Conservation (phyloP, 2,113 vertebrate species). For the Laticauda laticaudata region DNA sequence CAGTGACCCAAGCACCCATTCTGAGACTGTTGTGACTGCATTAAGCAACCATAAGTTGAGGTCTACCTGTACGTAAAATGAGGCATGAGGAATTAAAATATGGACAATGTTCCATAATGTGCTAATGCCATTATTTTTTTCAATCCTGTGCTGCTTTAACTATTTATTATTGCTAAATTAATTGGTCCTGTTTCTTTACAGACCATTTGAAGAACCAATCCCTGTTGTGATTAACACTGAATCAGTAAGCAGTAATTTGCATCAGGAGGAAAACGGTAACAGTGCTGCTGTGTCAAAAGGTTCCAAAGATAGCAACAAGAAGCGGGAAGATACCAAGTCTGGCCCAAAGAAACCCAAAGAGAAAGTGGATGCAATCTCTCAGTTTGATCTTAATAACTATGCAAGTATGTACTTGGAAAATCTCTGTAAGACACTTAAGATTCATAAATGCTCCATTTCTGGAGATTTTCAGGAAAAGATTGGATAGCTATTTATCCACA, state of each 20-base stretch:
- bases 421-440: background rate
- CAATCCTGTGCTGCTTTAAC: background rate
- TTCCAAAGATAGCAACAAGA: constrained; percentile 82
- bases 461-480: background rate
- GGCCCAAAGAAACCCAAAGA: constrained; percentile 93
- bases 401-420: constrained; percentile 82
- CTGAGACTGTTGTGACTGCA: background rate
- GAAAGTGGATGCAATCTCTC: constrained; percentile 92
- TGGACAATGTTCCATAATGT: background rate
- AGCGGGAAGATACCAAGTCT: constrained; percentile 90
- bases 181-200: constrained; percentile 32
- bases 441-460: background rate
- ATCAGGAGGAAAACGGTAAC: constrained; percentile 74
- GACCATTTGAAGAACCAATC: constrained; percentile 75
- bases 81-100: background rate
- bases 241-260: constrained; percentile 62
- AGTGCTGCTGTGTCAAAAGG: constrained; percentile 71
- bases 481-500: background rate
- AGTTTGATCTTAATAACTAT: constrained; percentile 99
- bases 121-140: background rate
- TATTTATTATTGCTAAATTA: background rate
- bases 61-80: background rate
- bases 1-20: background rate
- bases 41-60: background rate
- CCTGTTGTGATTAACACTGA: constrained; percentile 56